Base-by-base conservation (phyloP, 1,140 invertebrate genomes). In the Sarcophaga bullata region DNA sequence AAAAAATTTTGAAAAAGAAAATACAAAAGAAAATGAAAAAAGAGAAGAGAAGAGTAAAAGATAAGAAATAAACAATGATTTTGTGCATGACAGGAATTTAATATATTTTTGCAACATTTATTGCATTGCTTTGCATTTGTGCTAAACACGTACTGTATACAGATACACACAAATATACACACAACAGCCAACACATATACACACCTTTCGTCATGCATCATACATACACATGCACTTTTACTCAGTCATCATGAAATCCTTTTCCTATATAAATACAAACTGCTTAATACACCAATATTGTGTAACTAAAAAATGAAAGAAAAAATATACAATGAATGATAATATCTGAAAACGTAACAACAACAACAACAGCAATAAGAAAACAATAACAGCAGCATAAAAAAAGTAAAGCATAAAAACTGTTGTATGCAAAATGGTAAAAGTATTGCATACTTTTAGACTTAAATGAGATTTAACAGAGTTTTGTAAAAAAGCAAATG, bases 1-100 rank as follows among this genome's bases (percentile, higher is more conserved):
- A 54, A 54, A n/a, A n/a, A n/a, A n/a, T n/a, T n/a, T n/a, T n/a
- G n/a, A n/a, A 52, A 2, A 80, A 80, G 52, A 58, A 81, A 81
- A 11, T 37, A 48, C 54, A 1, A 3, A 75, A n/a, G n/a, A n/a
- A n/a, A n/a, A n/a, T n/a, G n/a, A n/a, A n/a, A n/a, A n/a, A n/a
- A n/a, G n/a, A n/a, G 25, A 37, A 4, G 4, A 37, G 25, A 37
- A 37, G 4, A 46, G 62, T 46, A 80, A 80, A 62, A 10, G 52
- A 62, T 15, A 58, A 46, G 80, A 47, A 80, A 68, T 80, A 80
- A 80, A 80, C 80, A 80, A 80, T 68, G 80, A 80, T 62, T 80
- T 62, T 86, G 86, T 86, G 87, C 84, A 85, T 86, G 86, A 87
- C 86, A 87, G 86, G 83, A 83, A 83, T 83, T 85, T 87, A 85